These are phyloP conservation scores for Oryzaephilus surinamensis DNA, from an alignment of 1,140 invertebrate species.

Conservation along the genomic window DNA sequence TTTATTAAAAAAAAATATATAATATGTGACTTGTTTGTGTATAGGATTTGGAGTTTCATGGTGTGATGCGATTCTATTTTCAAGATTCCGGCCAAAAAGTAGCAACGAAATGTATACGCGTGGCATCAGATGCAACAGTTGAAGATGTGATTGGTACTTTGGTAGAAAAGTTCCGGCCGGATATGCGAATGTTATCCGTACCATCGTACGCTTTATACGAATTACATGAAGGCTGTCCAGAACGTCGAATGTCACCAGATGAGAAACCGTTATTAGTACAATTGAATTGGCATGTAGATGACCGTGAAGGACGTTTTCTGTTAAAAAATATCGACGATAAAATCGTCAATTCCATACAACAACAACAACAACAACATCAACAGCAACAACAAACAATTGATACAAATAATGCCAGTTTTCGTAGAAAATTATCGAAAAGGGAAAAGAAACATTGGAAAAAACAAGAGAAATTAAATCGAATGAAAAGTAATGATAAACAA, in stretches of 20 bases:
- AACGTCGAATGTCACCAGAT: conserved; percentile 75
- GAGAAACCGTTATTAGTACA: conserved; percentile 97
- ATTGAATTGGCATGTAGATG: conserved; percentile 97
- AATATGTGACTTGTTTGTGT: conserved; percentile 35
- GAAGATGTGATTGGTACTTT: conserved; percentile 89
- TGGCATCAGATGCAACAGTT: conserved; percentile 90
- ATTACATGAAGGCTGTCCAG: conserved; percentile 93
- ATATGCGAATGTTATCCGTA: conserved; percentile 96
- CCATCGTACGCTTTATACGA: conserved; percentile 95
- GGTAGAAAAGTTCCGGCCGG: conserved; percentile 98
- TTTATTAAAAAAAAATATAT: too few species aligned
- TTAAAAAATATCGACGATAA: conserved; percentile 80
- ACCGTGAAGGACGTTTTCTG: conserved; percentile 93
- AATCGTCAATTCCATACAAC: conserved; percentile 42
- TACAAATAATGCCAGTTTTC: conserved; percentile 55
- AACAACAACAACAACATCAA: conserved; percentile 38
- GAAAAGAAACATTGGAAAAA: conserved; percentile 98
- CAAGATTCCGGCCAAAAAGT: conserved; percentile 96
- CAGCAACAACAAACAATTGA: conserved; percentile 49
- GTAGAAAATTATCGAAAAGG: conserved; percentile 91
- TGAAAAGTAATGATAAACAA: conserved; percentile 67
- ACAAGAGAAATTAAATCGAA: conserved; percentile 82
- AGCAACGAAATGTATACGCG: conserved; percentile 98
- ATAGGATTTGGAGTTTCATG: conserved; percentile 95
- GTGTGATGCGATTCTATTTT: conserved; percentile 98